Evolutionary conservation across 2,888 invertebrate species (phyloP).

Genomic region (Crematogaster levior): DNA sequence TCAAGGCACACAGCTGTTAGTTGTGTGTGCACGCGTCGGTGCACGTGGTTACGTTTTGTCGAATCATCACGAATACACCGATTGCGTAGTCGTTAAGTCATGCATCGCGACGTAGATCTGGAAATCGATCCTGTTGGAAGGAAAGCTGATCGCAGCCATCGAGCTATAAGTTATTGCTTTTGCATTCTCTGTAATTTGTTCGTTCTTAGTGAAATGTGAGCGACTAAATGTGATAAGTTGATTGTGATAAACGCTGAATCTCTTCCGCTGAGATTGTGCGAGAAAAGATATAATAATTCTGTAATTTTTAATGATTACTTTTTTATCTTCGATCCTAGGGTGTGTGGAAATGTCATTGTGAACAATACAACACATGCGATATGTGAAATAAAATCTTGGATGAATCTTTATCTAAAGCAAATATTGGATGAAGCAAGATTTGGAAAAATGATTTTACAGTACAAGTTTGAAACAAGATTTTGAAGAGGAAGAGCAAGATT

Average conservation of each 20-base stretch:
- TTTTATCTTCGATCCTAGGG: not conserved
- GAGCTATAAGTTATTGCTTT: not conserved
- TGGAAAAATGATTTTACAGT: no score
- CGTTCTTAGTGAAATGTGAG: not conserved
- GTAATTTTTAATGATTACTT: slow-evolving; percentile 1
- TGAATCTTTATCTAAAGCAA: not conserved
- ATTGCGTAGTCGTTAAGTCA: not conserved
- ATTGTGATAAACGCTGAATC: no score
- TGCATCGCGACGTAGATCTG: slow-evolving; percentile 23
- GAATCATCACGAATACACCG: not conserved
- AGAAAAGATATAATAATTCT: no score
- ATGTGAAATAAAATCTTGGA: slow-evolving; percentile 2
- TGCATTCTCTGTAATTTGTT: not conserved
- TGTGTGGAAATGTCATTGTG: not conserved
- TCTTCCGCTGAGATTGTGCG: not conserved
- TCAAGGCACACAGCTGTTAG: slow-evolving; percentile 67
- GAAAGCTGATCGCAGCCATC: not conserved
- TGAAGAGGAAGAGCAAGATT: no score
- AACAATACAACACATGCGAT: not conserved
- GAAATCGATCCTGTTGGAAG: slow-evolving; percentile 1
- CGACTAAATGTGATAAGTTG: not conserved
- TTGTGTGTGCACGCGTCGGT: slow-evolving; percentile 59
- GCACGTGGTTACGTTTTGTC: slow-evolving; percentile 62
- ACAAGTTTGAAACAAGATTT: not conserved
- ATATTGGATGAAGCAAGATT: no score